Evolutionary conservation across 2,113 vertebrate species (phyloP), one percentile per base, ranked within the genome.

Genomic region (Centropus bengalensis): DNA sequence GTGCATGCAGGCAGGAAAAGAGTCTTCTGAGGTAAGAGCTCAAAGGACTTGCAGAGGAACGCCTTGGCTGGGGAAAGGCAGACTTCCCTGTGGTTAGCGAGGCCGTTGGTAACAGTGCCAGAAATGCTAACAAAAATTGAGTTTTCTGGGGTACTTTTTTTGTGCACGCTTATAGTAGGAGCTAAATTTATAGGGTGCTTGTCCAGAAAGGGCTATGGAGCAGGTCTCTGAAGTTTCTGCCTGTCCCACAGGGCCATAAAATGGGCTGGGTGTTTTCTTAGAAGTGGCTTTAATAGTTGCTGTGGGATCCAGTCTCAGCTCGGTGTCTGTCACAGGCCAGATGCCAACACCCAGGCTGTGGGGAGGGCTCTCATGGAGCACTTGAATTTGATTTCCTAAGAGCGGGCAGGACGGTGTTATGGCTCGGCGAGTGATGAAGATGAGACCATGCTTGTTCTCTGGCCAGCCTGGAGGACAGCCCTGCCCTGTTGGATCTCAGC

Each of bases 1-100:
- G 55, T 59, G 67, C 14, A 30, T 44, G 66, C 79, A 14, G 71
- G 73, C 73, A 93, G 82, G 80, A 88, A 85, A 92, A 86, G 91
- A 87, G 91, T 85, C 88, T 83, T 88, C 63, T 94, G 92, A 89
- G 90, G 89, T 86, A 89, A 84, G 64, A 86, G 73, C 89, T 86
- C 62, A 33, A 40, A 49, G 79, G 67, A 69, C 79, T 82, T 80
- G 79, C 77, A 79, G 75, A 93, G 85, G 55, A 93, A n/a, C 6
- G 0, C 83, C 91, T 86, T 91, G 84, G n/a, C 71, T 89, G 79
- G 55, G 49, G 80, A 52, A 84, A 80, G 54, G 30, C 71, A 78
- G 87, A 54, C 52, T 81, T 89, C 51, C 55, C 67, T 62, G 78
- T 24, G 6, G 74, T 55, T 44, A 5, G 40, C 51, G 63, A 94